A percentile compares a stretch with the other conserved stretches of the same genome.
Evolutionary conservation across 2,113 vertebrate genomes (phyloP).

Genomic region (Elephas maximus): DNA sequence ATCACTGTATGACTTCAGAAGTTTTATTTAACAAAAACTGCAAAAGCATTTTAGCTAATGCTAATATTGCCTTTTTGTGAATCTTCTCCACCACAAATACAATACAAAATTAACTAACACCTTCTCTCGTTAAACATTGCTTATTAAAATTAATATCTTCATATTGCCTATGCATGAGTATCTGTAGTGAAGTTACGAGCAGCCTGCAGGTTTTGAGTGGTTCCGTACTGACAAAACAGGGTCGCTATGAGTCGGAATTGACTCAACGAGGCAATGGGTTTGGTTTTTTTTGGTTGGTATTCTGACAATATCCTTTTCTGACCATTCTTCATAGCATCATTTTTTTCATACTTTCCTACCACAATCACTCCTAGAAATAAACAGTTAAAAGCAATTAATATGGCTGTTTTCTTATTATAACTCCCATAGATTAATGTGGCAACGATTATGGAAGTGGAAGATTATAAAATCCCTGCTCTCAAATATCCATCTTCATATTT

Average conservation of each 20-base stretch:
- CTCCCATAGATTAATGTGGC: neutral
- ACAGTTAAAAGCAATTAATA: neutral
- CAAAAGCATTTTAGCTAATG: slow-evolving; percentile 18
- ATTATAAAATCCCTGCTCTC: neutral
- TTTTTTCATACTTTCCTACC: neutral
- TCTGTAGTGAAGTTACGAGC: neutral
- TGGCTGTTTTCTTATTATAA: slow-evolving; percentile 2
- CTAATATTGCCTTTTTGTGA: slow-evolving; percentile 1
- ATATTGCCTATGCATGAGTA: neutral
- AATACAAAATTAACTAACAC: neutral
- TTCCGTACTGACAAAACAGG: neutral
- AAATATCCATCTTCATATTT: slow-evolving; percentile 4
- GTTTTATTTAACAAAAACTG: slow-evolving; percentile 4
- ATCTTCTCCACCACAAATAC: neutral
- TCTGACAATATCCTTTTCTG: neutral
- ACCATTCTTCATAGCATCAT: neutral
- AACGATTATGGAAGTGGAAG: neutral
- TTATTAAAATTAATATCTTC: neutral
- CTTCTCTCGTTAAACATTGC: neutral
- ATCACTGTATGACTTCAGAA: neutral
- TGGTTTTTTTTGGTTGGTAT: too few species aligned
- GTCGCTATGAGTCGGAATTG: too few species aligned
- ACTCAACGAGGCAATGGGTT: too few species aligned
- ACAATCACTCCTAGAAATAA: neutral
- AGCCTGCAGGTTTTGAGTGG: neutral